Base-by-base conservation (phyloP, 92 coral and sea anemone species). In the Anthopleura xanthogrammica region DNA sequence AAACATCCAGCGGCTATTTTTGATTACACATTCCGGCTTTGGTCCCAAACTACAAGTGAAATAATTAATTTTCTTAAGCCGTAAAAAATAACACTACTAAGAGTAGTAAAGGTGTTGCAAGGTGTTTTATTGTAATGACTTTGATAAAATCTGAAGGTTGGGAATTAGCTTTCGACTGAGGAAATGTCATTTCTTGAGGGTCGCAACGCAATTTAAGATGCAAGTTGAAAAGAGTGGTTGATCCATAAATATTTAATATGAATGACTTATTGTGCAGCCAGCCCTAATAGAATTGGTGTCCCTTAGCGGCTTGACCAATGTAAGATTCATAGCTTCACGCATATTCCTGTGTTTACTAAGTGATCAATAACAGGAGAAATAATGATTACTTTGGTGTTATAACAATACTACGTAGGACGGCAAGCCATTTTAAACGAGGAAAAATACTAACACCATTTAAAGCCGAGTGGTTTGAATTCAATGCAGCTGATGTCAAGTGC, bases 231-330 rank as follows among this genome's bases (percentile, higher is more conserved):
- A 58, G 12, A 20, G 11, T 39, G 20, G 82, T 36, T 7, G 8
- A 14, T 57, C 14, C 3, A 60, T 79, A 65, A 79, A 79, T 79
- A 79, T 58, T 79, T 58, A n/a, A 79, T 79, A 16, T 7, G 19
- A 12, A 29, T 79, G 82, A 73, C 55, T 60, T 16, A 79, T 58
- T 24, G 48, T 8, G 74, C 42, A 36, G 46, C 24, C 58, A 54
- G 13, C 29, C 70, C 70, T 62, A 62, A 62, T 62, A 22, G 70
- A 5, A 62, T 62, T 62, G 70, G 70, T 19, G 36, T 62, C 12
- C 74, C 42, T 68, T 68, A 29, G 40, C 13, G 74, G 41, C 74
- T 68, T 68, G 74, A 11, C 74, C 74, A 24, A 65, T 68, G 74
- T 29, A 68, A 68, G 42, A 68, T 68, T 24, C 74, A 36, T 68